Evolutionary conservation across 1,140 invertebrate genomes (phyloP).

Genomic region (Pantala flavescens): DNA sequence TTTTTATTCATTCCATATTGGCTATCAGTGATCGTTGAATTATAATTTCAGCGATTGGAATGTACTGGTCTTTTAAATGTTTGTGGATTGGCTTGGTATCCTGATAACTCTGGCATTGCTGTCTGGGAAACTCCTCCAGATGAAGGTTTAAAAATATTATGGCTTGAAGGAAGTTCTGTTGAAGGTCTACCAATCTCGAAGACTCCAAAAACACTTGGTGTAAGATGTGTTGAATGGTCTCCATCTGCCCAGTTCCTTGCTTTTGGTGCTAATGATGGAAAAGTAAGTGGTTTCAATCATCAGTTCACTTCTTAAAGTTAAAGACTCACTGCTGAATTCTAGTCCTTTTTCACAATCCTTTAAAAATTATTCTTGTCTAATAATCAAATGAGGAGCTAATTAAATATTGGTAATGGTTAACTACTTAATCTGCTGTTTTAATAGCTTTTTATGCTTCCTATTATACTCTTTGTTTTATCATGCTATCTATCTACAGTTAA

Average conservation of each 20-base stretch:
- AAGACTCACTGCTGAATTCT: no score
- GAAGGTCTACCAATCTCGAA: background rate
- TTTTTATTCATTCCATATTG: no score
- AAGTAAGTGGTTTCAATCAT: background rate
- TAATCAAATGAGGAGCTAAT: no score
- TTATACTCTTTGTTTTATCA: no score
- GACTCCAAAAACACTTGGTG: background rate
- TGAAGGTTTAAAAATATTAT: background rate
- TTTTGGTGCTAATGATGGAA: background rate
- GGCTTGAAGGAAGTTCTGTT: background rate
- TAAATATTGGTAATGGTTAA: no score
- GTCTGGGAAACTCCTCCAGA: background rate
- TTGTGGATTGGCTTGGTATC: conserved; percentile 1
- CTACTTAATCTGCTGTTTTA: no score
- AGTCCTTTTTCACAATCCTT: no score
- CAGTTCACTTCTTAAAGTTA: no score
- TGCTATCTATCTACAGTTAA: no score
- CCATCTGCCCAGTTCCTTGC: conserved; percentile 14
- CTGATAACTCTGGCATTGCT: background rate
- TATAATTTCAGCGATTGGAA: background rate
- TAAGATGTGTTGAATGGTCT: background rate
- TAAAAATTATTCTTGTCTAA: no score
- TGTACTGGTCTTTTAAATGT: background rate
- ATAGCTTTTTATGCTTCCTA: no score
- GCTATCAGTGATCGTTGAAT: no score